phyloP scores from a whole-genome alignment of 2,888 invertebrate species.

The Caenorhabditis doughertyi region DNA sequence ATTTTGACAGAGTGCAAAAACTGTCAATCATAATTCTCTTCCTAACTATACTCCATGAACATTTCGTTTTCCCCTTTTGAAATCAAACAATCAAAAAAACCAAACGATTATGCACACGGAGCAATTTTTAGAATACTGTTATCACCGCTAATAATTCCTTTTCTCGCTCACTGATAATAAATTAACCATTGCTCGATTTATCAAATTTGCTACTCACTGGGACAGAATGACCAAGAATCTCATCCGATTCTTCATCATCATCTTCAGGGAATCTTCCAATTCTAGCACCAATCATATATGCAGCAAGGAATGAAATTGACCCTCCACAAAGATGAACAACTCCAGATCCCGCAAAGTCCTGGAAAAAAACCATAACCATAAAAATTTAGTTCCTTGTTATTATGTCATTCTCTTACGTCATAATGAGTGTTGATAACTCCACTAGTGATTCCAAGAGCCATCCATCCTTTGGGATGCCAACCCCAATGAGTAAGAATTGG shows the following conservation, averaged over 20 bases:
- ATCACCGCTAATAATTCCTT: slow-evolving; percentile 18
- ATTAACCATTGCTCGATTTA: slow-evolving; percentile 39
- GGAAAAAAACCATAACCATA: slow-evolving; percentile 37
- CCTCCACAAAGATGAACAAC: slow-evolving; percentile 84
- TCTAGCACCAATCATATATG: slow-evolving; percentile 85
- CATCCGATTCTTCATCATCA: slow-evolving; percentile 73
- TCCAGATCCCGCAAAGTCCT: slow-evolving; percentile 86
- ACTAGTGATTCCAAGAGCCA: slow-evolving; percentile 73
- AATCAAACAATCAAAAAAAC: slow-evolving; percentile 53
- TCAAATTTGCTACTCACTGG: slow-evolving; percentile 83
- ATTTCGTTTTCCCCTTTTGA: slow-evolving; percentile 12
- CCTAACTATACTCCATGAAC: slow-evolving; percentile 5
- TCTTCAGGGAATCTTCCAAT: slow-evolving; percentile 84
- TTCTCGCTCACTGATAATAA: slow-evolving; percentile 29
- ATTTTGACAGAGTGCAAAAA: neutral
- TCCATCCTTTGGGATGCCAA: slow-evolving; percentile 78
- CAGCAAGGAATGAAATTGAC: slow-evolving; percentile 79
- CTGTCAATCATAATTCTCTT: slow-evolving; percentile 13
- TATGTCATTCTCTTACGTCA: slow-evolving; percentile 52
- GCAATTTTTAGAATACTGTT: slow-evolving; percentile 23
- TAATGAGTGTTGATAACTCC: slow-evolving; percentile 72
- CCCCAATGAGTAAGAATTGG: slow-evolving; percentile 81
- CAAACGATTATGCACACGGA: slow-evolving; percentile 50
- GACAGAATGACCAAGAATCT: slow-evolving; percentile 84
- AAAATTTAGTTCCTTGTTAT: neutral